Conservation (phyloP, 23 tunicate species). For the Diplosoma virens region DNA sequence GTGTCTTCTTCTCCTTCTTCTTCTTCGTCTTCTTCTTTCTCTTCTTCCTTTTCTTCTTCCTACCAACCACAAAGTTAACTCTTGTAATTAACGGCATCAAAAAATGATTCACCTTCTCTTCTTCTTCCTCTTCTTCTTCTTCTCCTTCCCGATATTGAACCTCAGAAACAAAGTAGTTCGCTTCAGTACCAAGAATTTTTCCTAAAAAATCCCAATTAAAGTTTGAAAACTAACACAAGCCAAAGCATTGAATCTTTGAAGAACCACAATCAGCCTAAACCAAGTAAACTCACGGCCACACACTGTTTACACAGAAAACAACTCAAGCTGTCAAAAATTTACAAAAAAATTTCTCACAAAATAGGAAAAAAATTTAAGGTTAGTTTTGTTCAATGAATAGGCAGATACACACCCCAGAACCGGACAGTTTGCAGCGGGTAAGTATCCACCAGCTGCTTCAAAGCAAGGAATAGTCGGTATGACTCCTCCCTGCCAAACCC, state of each 20-base stretch:
- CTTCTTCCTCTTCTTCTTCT: slow-evolving; percentile 97
- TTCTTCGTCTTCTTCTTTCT: slow-evolving; percentile 93
- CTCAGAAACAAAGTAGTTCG: slow-evolving; percentile 88
- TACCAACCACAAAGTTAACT: not conserved
- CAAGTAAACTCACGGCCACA: not conserved
- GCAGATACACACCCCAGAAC: slow-evolving; percentile 76
- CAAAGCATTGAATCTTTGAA: not conserved
- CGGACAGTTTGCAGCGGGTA: slow-evolving; percentile 94
- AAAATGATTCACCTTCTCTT: slow-evolving; percentile 43
- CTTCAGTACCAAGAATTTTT: slow-evolving; percentile 81
- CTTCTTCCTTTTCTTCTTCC: slow-evolving; percentile 83
- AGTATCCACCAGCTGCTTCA: slow-evolving; percentile 90
- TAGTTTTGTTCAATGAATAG: not conserved
- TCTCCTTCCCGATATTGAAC: slow-evolving; percentile 97
- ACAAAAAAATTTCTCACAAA: not conserved
- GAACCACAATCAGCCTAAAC: not conserved
- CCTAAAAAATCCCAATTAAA: slow-evolving; percentile 28
- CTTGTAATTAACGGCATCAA: too few relatives aligned
- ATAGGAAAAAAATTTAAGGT: not conserved
- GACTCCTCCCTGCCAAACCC: slow-evolving; percentile 90
- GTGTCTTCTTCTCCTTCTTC: slow-evolving; percentile 92
- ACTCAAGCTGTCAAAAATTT: not conserved
- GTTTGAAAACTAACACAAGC: not conserved
- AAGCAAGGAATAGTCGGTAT: slow-evolving; percentile 81
- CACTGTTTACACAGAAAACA: not conserved